phyloP scores from a whole-genome alignment of 2,888 invertebrate species.

The Oscheius myriophilus region DNA sequence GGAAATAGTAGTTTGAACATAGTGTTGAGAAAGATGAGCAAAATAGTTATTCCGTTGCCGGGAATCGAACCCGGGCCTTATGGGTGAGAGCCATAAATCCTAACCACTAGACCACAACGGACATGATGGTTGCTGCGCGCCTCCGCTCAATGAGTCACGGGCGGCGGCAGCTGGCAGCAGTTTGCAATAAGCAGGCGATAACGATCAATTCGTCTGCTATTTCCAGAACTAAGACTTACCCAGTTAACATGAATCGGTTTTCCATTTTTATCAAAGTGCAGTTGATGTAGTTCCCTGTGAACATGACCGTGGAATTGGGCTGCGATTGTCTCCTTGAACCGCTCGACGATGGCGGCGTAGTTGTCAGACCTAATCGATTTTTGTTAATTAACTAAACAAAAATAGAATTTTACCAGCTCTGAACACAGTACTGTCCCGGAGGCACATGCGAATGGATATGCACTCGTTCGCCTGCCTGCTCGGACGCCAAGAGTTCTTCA shows the following conservation, averaged over 20 bases:
- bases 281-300: conserved; percentile 9
- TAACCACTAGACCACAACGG: conserved; percentile 58
- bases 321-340: not conserved
- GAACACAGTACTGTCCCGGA: conserved; percentile 6
- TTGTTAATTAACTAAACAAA: not conserved
- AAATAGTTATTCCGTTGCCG: conserved; percentile 42
- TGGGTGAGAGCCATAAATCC: conserved; percentile 58
- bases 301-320: conserved; percentile 13
- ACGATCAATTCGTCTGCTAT: too few species aligned
- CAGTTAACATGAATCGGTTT: not conserved
- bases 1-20: too few species aligned
- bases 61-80: conserved; percentile 56
- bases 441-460: conserved; percentile 18
- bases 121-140: not conserved
- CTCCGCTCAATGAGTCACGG: too few species aligned
- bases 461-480: conserved; percentile 1
- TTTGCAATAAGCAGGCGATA: too few species aligned
- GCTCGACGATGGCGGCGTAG: not conserved
- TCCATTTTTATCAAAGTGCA: conserved; percentile 3
- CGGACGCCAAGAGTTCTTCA: conserved; percentile 3
- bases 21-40: too few species aligned
- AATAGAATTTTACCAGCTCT: not conserved
- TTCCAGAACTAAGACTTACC: too few species aligned
- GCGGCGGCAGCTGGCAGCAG: too few species aligned
- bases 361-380: too few species aligned